Conservation (phyloP, 2,113 vertebrate genomes). For the Anolis carolinensis region DNA sequence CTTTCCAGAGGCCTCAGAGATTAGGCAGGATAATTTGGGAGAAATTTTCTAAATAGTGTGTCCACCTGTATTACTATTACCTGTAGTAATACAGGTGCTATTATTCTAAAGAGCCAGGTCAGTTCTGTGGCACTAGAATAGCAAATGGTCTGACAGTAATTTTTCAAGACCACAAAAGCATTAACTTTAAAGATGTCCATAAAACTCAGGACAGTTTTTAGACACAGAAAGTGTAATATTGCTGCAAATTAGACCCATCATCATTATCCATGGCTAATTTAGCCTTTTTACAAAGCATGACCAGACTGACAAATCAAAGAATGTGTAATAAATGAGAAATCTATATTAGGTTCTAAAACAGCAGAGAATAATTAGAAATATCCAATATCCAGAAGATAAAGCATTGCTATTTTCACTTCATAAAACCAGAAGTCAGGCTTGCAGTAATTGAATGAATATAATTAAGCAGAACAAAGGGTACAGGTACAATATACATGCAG, state of each 20-base stretch:
- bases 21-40: no score
- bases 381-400: neutral
- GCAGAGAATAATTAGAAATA: slow-evolving; percentile 21
- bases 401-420: slow-evolving; percentile 33
- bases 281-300: slow-evolving; percentile 35
- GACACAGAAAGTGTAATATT: neutral
- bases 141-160: neutral
- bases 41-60: no score
- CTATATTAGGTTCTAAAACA: slow-evolving; percentile 48
- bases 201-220: neutral
- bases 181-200: slow-evolving; percentile 21
- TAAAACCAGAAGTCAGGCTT: slow-evolving; percentile 49
- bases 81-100: no score
- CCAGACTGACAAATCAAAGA: neutral
- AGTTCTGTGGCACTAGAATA: no score
- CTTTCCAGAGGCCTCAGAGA: no score
- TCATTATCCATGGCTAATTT: slow-evolving; percentile 49
- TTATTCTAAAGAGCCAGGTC: no score
- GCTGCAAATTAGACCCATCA: slow-evolving; percentile 24
- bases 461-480: slow-evolving; percentile 45
- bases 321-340: slow-evolving; percentile 2
- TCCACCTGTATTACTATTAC: no score
- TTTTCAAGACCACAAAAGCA: slow-evolving; percentile 32
- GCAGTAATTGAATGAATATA: slow-evolving; percentile 18
- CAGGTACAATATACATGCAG: no score